Base-by-base conservation (phyloP, 2,888 invertebrate species). In the Tinea pellionella region DNA sequence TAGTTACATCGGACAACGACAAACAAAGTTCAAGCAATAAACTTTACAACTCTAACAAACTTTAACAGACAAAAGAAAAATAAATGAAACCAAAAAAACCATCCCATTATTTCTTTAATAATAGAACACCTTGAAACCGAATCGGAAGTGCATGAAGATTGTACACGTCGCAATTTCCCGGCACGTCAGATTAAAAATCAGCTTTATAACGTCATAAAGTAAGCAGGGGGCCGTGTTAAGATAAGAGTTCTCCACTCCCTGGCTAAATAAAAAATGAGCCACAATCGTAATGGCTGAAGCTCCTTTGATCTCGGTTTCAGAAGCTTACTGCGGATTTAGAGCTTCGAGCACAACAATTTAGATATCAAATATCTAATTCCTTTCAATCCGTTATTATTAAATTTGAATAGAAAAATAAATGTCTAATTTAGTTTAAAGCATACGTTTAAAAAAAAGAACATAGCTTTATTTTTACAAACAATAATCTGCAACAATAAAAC, bases 191-290 rank as follows among this genome's bases (percentile, higher is more conserved):
- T 87, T 87, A 86, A 87, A 87, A 87, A 86, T 86, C 86, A 84
- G 77, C 86, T 86, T 87, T 86, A 87, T 84, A 77, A 82, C 86
- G 72, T 86, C 84, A 87, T 86, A 87, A 87, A 86, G 75, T 77
- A 84, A 71, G 71, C 73, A 70, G 75, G 73, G 69, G 70, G 71
- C 77, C 32, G 16, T 37, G n/a, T 37, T 37, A 37, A 37, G 37
- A 37, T 18, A 41, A 41, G 77, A 81, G 84, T 74, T 72, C 74
- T 66, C 67, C 69, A 67, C 68, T 71, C 72, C 68, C 68, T 67
- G 58, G 73, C 77, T 87, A 85, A 87, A 87, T 87, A 87, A 87
- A 86, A 86, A 84, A 87, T 87, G 86, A 86, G 87, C 86, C 84
- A 77, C 85, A 85, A 81, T 83, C 77, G 86, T 83, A 85, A 86